Percentiles rank a stretch among this genome's conserved stretches.
phyloP scores from a whole-genome alignment of 2,888 invertebrate genomes.

The Acanthosepion pharaonis region DNA sequence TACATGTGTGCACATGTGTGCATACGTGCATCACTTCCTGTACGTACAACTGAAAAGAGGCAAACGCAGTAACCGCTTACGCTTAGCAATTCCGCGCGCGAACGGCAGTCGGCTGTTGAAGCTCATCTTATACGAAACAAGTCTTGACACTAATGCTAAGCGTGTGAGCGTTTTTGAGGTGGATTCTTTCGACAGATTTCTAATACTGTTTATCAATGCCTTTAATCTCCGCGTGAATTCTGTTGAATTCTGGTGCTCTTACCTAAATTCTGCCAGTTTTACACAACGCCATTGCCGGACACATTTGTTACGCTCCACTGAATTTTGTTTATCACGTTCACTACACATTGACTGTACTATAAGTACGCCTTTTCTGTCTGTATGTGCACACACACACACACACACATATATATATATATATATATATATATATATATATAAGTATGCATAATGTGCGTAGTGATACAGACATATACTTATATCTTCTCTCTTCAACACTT shows the following conservation, averaged over 20 bases:
- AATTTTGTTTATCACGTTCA: neutral
- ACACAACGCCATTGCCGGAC: conserved; percentile 22
- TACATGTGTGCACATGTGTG: too few species aligned
- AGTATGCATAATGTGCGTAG: too few species aligned
- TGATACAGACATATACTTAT: too few species aligned
- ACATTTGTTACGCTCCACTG: neutral
- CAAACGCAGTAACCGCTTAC: too few species aligned
- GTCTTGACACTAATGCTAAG: conserved; percentile 18
- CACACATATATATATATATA: neutral
- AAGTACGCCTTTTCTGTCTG: neutral
- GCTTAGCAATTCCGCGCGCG: too few species aligned
- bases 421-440: neutral
- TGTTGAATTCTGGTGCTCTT: conserved; percentile 8
- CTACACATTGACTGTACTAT: neutral
- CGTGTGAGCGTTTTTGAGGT: neutral
- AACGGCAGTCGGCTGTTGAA: neutral
- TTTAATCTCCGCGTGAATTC: neutral
- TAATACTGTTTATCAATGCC: conserved; percentile 33
- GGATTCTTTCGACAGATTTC: conserved; percentile 33
- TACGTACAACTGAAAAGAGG: too few species aligned
- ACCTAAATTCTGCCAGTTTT: conserved; percentile 23
- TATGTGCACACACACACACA: neutral
- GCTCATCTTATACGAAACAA: neutral
- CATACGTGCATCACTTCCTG: too few species aligned
- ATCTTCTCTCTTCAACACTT: too few species aligned